Evolutionary conservation across 53 echinoderm and acorn worm genomes (phyloP).

Genomic region (Henricia sp.): DNA sequence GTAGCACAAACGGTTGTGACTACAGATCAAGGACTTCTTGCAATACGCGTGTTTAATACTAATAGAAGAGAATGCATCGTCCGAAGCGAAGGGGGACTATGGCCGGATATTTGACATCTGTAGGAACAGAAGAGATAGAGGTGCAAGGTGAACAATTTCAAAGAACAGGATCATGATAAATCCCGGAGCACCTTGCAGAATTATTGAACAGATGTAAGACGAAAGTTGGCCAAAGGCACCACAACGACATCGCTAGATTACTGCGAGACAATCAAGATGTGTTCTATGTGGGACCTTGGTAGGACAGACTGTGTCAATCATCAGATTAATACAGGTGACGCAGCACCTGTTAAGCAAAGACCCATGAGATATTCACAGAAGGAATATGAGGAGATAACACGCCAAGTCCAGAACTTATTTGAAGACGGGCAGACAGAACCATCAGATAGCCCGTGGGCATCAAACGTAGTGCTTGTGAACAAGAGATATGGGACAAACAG

Average conservation of each 20-base stretch:
- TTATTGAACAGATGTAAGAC: constrained; percentile 12
- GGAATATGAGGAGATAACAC: constrained; percentile 55
- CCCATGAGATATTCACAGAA: constrained; percentile 42
- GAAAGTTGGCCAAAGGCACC: constrained; percentile 14
- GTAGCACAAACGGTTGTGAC: constrained; percentile 39
- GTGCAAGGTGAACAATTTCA: not conserved
- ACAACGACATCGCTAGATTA: constrained; percentile 32
- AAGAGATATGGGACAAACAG: constrained; percentile 55
- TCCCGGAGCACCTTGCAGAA: constrained; percentile 42
- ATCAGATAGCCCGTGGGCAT: constrained; percentile 67
- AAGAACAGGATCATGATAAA: not conserved
- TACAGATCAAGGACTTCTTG: not conserved
- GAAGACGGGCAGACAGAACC: constrained; percentile 56
- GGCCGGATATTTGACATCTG: constrained; percentile 42
- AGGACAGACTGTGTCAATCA: constrained; percentile 62
- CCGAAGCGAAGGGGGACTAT: constrained; percentile 17
- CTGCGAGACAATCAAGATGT: constrained; percentile 58
- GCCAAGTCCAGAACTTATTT: constrained; percentile 20
- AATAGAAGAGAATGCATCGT: constrained; percentile 15
- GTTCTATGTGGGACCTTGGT: constrained; percentile 56
- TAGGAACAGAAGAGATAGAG: constrained; percentile 29
- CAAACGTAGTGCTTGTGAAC: constrained; percentile 22
- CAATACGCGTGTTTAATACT: constrained; percentile 51
- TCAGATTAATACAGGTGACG: constrained; percentile 52
- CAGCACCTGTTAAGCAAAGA: constrained; percentile 37